These are phyloP conservation scores for Eriocheir sinensis DNA, from an alignment of 1,140 invertebrate genomes.

Conservation along the genomic window DNA sequence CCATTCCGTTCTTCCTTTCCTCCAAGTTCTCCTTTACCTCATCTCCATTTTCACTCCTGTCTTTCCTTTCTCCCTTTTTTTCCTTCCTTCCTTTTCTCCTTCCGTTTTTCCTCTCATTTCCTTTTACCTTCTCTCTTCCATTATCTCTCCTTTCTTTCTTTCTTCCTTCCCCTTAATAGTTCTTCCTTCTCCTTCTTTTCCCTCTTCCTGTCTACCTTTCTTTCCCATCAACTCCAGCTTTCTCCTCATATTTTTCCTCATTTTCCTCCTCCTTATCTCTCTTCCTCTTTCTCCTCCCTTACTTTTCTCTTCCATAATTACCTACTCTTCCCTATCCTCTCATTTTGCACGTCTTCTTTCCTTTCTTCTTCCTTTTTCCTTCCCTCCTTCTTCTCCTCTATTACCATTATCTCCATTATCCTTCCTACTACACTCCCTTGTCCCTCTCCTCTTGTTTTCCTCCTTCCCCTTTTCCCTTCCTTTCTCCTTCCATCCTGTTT, in stretches of 20 bases:
- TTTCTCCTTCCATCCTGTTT: neutral
- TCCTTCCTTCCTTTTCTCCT: neutral
- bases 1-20: neutral
- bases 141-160: neutral
- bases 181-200: neutral
- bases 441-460: neutral
- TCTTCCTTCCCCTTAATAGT: too few species aligned
- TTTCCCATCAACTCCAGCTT: neutral
- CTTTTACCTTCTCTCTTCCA: neutral
- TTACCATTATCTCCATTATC: neutral
- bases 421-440: neutral
- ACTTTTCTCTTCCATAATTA: too few species aligned
- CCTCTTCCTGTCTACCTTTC: neutral
- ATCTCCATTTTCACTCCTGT: too few species aligned
- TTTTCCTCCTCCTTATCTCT: neutral
- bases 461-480: neutral
- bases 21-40: neutral
- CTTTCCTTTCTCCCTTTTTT: neutral
- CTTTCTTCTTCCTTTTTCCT: neutral
- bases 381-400: neutral
- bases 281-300: neutral
- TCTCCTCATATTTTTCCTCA: neutral
- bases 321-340: neutral
- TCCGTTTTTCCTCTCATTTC: neutral
- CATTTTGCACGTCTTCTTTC: neutral